Base-by-base conservation (phyloP, 1,140 invertebrate species). In the Pogonomyrmex barbatus region DNA sequence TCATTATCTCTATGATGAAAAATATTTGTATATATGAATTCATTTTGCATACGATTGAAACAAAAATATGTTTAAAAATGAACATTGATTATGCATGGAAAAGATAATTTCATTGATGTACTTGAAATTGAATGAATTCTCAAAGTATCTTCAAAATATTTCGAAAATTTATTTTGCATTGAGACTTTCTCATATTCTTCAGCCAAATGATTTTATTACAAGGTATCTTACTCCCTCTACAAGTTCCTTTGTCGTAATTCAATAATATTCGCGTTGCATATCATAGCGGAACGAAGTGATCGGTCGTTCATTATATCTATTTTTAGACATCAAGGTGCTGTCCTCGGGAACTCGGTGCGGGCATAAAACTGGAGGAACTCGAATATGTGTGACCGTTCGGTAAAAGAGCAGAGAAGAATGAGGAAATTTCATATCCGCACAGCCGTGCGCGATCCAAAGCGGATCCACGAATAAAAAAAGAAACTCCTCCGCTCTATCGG, bases 391-490 rank as follows among this genome's bases (percentile, higher is more conserved):
- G 42, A 60, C 24, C 54, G 42, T 50, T 82, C 42, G 42, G n/a
- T 12, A 58, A 70, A 47, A 30, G 73, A 60, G 17, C n/a, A 8
- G 68, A 50, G 62, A 77, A 77, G 81, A 88, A 89, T 62, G 52
- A 75, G 12, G 56, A 68, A 73, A 52, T 39, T 54, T 45, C 50
- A 60, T 68, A 88, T 87, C 83, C 84, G 79, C 30, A 36, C 65
- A n/a, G 24, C 39, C 52, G 50, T 42, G 17, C 63, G 42, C 10
- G 54, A 58, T 50, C 24, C 36, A 58, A 54, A 65, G 24, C 54
- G 60, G 5, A 84, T 68, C 10, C 65, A 33, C 5, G 45, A 56
- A 90, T 88, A 90, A 89, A 82, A 52, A n/a, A 12, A 76, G n/a
- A 45, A 45, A 56, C n/a, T 63, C 65, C 60, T 70, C 54, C 33